Evolutionary conservation across 2,113 vertebrate species (phyloP).

Genomic region (Aphelocoma coerulescens): DNA sequence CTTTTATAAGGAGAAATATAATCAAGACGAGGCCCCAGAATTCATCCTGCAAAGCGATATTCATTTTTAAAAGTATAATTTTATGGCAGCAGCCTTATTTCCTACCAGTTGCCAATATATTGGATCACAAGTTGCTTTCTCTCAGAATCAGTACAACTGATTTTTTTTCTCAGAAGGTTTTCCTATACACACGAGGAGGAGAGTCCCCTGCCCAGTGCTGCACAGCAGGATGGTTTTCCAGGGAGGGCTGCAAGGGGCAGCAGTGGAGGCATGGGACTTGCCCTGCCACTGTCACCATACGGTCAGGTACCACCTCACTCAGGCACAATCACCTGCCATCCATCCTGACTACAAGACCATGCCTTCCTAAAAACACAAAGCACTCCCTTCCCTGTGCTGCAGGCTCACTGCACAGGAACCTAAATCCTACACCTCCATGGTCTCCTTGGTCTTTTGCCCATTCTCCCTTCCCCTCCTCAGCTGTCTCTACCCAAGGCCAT

Average conservation of each 20-base stretch:
- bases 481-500: background rate
- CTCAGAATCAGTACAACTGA: background rate
- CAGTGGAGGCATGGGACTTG: fast-evolving
- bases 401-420: background rate
- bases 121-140: background rate
- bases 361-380: background rate
- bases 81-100: background rate
- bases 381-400: background rate
- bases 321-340: fast-evolving
- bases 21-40: background rate
- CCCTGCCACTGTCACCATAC: fast-evolving
- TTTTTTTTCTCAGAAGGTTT: background rate
- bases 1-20: background rate
- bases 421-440: fast-evolving
- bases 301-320: fast-evolving
- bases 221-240: background rate
- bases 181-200: fast-evolving
- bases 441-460: background rate
- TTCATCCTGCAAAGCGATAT: background rate
- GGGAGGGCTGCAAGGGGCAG: background rate
- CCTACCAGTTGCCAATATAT: background rate
- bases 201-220: background rate
- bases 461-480: too few species aligned
- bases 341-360: background rate
- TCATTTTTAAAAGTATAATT: background rate